Conservation (phyloP, 2,113 vertebrate genomes). For the Buteo buteo region DNA sequence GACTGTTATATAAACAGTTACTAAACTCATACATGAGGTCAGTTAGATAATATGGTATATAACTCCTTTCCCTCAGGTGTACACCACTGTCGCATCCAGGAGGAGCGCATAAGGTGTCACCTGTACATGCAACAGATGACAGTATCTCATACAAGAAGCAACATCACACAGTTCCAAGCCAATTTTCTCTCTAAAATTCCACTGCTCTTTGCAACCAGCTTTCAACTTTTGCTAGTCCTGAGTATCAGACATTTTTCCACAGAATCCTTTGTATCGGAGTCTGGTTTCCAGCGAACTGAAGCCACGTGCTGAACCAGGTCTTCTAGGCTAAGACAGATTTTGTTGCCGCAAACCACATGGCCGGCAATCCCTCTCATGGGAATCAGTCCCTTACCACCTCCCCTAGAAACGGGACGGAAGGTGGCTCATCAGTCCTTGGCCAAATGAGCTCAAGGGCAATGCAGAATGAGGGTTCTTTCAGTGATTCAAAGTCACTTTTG, state of each 20-base stretch:
- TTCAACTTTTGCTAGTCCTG: neutral
- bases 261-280: neutral
- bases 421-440: neutral
- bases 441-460: neutral
- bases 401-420: neutral
- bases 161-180: neutral
- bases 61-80: neutral
- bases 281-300: neutral
- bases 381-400: neutral
- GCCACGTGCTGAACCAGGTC: neutral
- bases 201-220: neutral
- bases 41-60: neutral
- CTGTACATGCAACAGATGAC: neutral
- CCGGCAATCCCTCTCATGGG: neutral
- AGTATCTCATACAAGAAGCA: neutral
- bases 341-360: neutral
- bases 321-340: neutral
- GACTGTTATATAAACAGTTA: neutral
- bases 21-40: neutral
- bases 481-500: neutral
- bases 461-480: neutral
- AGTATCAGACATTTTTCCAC: neutral
- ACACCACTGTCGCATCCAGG: neutral
- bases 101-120: neutral
- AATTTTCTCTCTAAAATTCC: neutral